Evolutionary conservation across 2,888 invertebrate genomes (phyloP).

Genomic region (Protodeltote pygarga): DNA sequence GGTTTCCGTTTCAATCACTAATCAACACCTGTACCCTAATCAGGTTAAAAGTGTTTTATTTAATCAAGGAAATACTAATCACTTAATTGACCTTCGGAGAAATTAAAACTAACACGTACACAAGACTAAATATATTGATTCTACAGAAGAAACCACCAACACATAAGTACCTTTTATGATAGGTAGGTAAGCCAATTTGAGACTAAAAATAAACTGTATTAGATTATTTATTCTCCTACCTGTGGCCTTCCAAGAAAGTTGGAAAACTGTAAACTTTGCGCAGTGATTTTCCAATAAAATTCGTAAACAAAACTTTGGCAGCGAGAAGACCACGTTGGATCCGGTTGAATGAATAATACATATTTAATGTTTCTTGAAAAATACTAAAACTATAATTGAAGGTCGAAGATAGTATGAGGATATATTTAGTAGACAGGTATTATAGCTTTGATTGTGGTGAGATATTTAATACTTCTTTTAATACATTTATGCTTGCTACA

Average conservation of each 20-base stretch:
- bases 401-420: too few species aligned
- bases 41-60: slow-evolving; percentile 8
- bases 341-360: slow-evolving; percentile 27
- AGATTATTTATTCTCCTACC: slow-evolving; percentile 1
- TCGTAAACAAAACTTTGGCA: slow-evolving; percentile 43
- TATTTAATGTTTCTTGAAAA: slow-evolving; percentile 6
- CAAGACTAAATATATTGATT: too few species aligned
- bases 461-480: too few species aligned
- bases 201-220: slow-evolving; percentile 7
- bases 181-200: slow-evolving; percentile 5
- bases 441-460: too few species aligned
- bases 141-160: slow-evolving; percentile 5
- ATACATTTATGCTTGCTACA: too few species aligned
- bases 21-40: too few species aligned
- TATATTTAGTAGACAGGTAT: too few species aligned
- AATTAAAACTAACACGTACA: too few species aligned
- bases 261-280: slow-evolving; percentile 9
- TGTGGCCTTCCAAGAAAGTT: background rate
- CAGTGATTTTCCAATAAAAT: slow-evolving; percentile 15
- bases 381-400: too few species aligned
- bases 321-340: slow-evolving; percentile 20
- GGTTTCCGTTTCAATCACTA: too few species aligned
- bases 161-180: slow-evolving; percentile 18
- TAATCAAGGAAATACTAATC: slow-evolving; percentile 5
- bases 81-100: too few species aligned